phyloP scores from a whole-genome alignment of 2,888 invertebrate species.

The Drosophila mimetica region DNA sequence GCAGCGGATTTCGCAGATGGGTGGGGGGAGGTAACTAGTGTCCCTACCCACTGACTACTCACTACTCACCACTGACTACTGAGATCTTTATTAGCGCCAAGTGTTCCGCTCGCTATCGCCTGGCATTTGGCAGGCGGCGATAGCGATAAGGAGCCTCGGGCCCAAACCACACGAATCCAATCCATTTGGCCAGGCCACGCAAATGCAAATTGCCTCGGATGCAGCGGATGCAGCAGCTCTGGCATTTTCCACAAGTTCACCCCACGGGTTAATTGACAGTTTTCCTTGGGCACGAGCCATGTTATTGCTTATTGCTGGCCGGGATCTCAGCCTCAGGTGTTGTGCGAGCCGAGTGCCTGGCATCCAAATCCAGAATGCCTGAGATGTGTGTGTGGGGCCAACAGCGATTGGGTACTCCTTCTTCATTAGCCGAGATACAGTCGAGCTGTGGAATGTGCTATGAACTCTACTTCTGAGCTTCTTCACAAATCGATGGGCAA shows the following conservation, averaged over 20 bases:
- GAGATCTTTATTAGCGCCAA: constrained; percentile 73
- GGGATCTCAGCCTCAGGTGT: constrained; percentile 33
- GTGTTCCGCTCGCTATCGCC: constrained; percentile 51
- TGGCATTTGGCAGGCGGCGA: constrained; percentile 66
- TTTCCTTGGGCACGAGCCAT: constrained; percentile 61
- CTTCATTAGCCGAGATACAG: not conserved
- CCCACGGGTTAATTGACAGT: constrained; percentile 81
- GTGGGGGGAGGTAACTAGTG: constrained; percentile 46
- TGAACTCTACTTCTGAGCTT: not conserved
- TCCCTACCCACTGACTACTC: constrained; percentile 34
- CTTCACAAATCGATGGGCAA: not conserved
- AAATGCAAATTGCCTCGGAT: constrained; percentile 60
- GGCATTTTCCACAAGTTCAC: constrained; percentile 59
- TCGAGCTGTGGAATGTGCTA: not conserved
- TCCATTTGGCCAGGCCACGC: constrained; percentile 25
- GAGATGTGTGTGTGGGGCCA: constrained; percentile 2
- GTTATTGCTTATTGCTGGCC: constrained; percentile 18
- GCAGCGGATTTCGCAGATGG: constrained; percentile 30
- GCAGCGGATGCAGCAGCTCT: constrained; percentile 32
- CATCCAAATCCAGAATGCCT: constrained; percentile 6
- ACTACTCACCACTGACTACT: constrained; percentile 6
- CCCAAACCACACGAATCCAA: constrained; percentile 24
- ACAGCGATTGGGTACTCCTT: not conserved
- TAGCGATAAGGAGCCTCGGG: constrained; percentile 52
- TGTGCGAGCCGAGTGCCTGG: constrained; percentile 4